Percentiles rank a stretch among this genome's conserved stretches.
Evolutionary conservation across 2,888 invertebrate genomes (phyloP).

Genomic region (Branchellion lobata): DNA sequence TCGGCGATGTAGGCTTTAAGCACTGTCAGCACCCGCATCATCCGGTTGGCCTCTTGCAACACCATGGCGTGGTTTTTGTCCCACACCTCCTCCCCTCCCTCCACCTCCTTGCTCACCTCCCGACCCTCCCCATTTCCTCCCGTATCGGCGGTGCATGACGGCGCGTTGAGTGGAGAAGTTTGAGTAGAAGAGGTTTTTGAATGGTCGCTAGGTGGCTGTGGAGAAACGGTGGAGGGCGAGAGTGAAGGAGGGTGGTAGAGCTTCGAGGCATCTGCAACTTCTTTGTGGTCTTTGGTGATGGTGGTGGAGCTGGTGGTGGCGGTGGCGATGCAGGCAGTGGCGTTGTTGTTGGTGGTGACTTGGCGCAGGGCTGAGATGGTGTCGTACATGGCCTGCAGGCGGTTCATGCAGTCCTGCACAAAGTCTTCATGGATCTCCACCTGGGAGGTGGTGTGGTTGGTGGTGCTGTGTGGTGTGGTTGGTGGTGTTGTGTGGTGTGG

Average conservation of each 20-base stretch:
- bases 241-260: not conserved
- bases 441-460: too few relatives aligned
- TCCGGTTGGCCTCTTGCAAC: slow-evolving; percentile 73
- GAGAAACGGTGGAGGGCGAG: not conserved
- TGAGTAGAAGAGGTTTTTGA: not conserved
- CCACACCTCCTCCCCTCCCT: slow-evolving; percentile 55
- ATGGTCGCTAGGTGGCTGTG: not conserved
- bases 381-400: slow-evolving; percentile 75
- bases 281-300: not conserved
- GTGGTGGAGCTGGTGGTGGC: not conserved
- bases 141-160: not conserved
- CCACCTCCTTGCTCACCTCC: not conserved
- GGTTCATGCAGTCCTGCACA: slow-evolving; percentile 85
- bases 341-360: slow-evolving; percentile 61
- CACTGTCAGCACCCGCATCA: slow-evolving; percentile 84
- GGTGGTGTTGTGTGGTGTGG: too few relatives aligned
- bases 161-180: not conserved
- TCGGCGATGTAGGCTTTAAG: slow-evolving; percentile 91
- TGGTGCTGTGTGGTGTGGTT: too few relatives aligned
- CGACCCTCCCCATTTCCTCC: not conserved
- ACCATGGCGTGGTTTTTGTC: slow-evolving; percentile 66
- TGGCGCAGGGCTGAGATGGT: slow-evolving; percentile 65
- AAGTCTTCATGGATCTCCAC: slow-evolving; percentile 86
- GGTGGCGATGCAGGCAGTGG: slow-evolving; percentile 50
- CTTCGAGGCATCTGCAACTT: not conserved